Conservation (phyloP, 2,797 vertebrate species). For the Sphenodon punctatus region DNA sequence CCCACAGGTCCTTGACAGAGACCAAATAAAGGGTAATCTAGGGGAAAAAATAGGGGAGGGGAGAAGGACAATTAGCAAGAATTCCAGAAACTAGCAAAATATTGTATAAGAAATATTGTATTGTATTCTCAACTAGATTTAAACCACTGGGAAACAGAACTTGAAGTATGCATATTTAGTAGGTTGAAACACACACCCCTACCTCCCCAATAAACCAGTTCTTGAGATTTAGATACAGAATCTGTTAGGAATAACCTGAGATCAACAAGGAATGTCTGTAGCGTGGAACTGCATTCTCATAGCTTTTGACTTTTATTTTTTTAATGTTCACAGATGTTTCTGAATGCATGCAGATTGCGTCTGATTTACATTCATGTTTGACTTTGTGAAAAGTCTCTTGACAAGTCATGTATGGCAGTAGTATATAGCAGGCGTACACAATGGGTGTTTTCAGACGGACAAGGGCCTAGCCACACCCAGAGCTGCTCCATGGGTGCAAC, state of each 20-base stretch:
- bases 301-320: not conserved
- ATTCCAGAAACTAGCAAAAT: conserved; percentile 15
- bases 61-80: not conserved
- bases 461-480: no score
- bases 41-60: not conserved
- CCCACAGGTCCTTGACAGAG: not conserved
- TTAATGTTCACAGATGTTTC: not conserved
- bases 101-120: conserved; percentile 12
- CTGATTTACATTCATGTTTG: not conserved
- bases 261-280: not conserved
- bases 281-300: not conserved
- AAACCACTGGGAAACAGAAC: conserved; percentile 7
- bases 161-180: not conserved
- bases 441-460: no score
- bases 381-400: not conserved
- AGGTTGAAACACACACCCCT: not conserved
- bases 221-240: conserved; percentile 15
- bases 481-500: no score
- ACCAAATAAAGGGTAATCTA: not conserved
- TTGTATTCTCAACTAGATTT: not conserved
- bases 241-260: not conserved
- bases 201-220: conserved; percentile 13
- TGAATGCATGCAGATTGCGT: conserved; percentile 18
- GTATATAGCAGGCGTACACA: no score
- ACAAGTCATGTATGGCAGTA: conserved; percentile 5